Conservation (phyloP, 1,140 invertebrate genomes). For the Parapsyche elsis region DNA sequence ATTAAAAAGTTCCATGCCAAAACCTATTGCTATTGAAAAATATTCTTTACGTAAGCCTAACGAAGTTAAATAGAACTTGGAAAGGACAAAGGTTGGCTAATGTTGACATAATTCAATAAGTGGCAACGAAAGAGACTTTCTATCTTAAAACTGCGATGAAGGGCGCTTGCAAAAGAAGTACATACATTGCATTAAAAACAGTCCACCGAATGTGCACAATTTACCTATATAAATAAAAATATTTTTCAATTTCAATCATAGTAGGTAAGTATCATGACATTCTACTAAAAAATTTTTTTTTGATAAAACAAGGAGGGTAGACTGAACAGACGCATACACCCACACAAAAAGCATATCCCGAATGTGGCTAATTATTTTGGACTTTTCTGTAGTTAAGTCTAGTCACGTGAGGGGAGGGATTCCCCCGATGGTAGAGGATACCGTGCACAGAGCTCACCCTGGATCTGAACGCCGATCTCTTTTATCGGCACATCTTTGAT, state of each 20-base stretch:
- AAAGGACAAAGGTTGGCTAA: slow-evolving; percentile 23
- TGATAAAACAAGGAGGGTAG: no score
- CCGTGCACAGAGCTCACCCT: background rate
- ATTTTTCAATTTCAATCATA: no score
- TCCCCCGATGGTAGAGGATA: background rate
- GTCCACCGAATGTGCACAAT: no score
- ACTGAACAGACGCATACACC: no score
- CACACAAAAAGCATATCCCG: background rate
- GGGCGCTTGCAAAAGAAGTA: slow-evolving; percentile 9
- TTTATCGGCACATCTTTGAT: slow-evolving; percentile 47
- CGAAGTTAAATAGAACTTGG: slow-evolving; percentile 21
- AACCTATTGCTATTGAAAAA: background rate
- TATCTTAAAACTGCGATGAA: slow-evolving; percentile 11
- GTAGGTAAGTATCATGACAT: no score
- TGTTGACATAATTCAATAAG: slow-evolving; percentile 27
- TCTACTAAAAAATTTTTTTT: no score
- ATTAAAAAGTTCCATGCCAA: no score
- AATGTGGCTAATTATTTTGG: slow-evolving; percentile 17
- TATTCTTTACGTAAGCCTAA: slow-evolving; percentile 6
- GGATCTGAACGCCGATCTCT: slow-evolving; percentile 37
- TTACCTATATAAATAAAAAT: no score
- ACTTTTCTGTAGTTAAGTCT: background rate
- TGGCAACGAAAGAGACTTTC: slow-evolving; percentile 2
- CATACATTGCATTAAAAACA: no score
- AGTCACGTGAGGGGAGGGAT: background rate